Evolutionary conservation across 2,113 vertebrate species (phyloP).

Genomic region (Chlorodrepanis virens): DNA sequence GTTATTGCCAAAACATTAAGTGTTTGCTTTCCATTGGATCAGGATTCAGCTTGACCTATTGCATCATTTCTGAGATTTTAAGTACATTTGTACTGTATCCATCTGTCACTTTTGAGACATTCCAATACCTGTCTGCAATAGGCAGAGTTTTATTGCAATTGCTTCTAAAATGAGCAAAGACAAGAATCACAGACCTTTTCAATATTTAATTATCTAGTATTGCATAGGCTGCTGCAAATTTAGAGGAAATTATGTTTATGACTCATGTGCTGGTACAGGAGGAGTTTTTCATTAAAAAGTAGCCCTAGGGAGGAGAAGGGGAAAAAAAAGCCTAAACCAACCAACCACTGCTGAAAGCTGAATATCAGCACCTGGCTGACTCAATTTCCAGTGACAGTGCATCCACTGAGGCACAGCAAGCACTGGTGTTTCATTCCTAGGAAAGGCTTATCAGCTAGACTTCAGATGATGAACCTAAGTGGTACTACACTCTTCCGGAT

Average conservation of each 20-base stretch:
- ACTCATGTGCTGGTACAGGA: not conserved
- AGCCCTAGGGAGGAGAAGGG: not conserved
- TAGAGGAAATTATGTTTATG: not conserved
- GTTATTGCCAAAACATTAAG: not conserved
- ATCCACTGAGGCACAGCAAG: not conserved
- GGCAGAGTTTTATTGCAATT: not conserved
- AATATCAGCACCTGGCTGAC: not conserved
- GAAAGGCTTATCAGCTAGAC: not conserved
- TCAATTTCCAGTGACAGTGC: not conserved
- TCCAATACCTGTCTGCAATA: not conserved
- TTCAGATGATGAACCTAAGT: not conserved
- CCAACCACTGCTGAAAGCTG: not conserved
- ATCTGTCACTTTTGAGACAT: not conserved
- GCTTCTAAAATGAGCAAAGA: not conserved
- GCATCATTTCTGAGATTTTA: not conserved
- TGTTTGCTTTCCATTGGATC: not conserved
- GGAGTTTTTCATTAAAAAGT: not conserved
- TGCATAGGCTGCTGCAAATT: not conserved
- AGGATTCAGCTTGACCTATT: not conserved
- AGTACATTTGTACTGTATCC: not conserved
- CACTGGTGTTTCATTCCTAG: not conserved
- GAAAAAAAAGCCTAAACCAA: not conserved
- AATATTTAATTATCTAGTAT: conserved; percentile 4
- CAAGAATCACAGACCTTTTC: not conserved
- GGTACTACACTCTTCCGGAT: not conserved